Evolutionary conservation across 2,888 invertebrate species (phyloP).

Genomic region (Malthinus seriepunctatus): DNA sequence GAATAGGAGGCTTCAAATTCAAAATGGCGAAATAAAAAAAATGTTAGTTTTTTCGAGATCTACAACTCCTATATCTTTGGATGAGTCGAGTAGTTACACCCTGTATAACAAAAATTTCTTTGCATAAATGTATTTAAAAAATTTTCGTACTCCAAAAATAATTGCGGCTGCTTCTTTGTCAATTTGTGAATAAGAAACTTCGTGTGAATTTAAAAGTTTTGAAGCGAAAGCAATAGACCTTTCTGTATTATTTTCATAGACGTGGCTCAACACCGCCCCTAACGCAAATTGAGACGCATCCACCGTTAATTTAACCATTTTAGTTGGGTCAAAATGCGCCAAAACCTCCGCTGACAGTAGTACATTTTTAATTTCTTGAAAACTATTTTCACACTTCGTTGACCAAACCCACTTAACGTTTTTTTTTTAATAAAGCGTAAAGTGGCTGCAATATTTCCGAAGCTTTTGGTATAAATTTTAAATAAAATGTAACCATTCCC

Average conservation of each 20-base stretch:
- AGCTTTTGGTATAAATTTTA: not conserved
- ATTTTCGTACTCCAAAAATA: slow-evolving; percentile 26
- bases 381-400: not conserved
- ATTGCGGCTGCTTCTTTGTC: slow-evolving; percentile 15
- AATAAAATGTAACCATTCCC: slow-evolving; percentile 8
- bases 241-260: slow-evolving; percentile 12
- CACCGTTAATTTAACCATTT: slow-evolving; percentile 16
- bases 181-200: not conserved
- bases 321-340: not conserved
- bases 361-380: not conserved
- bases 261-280: slow-evolving; percentile 29
- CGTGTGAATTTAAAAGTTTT: not conserved
- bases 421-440: not conserved
- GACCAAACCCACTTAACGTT: not conserved
- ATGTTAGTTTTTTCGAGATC: no score
- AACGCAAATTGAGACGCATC: slow-evolving; percentile 21
- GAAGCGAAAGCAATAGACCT: slow-evolving; percentile 4
- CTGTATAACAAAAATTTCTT: slow-evolving; percentile 16
- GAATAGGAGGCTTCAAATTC: no score
- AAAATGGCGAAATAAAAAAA: no score
- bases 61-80: no score
- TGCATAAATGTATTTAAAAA: slow-evolving; percentile 30
- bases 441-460: not conserved
- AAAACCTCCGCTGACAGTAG: not conserved
- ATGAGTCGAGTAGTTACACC: no score